Base-by-base conservation (phyloP, 2,113 vertebrate species). In the Monopterus albus region DNA sequence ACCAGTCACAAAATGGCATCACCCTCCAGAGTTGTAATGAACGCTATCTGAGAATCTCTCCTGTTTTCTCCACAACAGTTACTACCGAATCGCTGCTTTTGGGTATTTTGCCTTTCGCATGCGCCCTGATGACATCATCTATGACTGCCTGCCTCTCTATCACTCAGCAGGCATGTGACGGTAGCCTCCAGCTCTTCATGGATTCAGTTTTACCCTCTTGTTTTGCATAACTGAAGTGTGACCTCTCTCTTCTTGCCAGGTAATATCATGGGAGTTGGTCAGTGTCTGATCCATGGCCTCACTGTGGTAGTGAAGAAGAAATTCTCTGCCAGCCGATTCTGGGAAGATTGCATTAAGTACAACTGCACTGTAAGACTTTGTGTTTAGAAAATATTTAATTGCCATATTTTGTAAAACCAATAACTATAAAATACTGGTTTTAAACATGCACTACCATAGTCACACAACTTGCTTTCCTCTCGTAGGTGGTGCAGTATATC, bases 271-370 rank as follows among this genome's bases (percentile, higher is more conserved):
- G 96, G 96, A 0, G 94, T 96, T 0, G 96, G 96, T 2, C 96
- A 98, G 84, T 96, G 96, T 74, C 77, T 98, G 7, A 81, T 98
- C 75, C 91, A 97, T 0, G 96, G 96, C 12, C 83, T 96, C 73
- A 98, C 96, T 0, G 96, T 98, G 25, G 96, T 98, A 15, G 95
- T 98, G 64, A 94, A 95, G 83, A 96, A 88, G 92, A 98, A 98
- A 78, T 98, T 98, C 84, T 98, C 96, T 0, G 96, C 96, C 67
- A 97, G 94, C 69, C 94, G 94, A 72, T 98, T 98, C 93, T 98
- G 96, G 96, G 96, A 98, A 0, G 96, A 98, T 81, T 98, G 96
- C 38, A 84, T 93, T 36, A 94, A 96, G 61, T 91, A 96, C 88
- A 92, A 96, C 83, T 98, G 96, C 89, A 98, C 96, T 66, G 96